Base-by-base conservation (phyloP, 2,797 vertebrate species). In the Aythya fuligula region DNA sequence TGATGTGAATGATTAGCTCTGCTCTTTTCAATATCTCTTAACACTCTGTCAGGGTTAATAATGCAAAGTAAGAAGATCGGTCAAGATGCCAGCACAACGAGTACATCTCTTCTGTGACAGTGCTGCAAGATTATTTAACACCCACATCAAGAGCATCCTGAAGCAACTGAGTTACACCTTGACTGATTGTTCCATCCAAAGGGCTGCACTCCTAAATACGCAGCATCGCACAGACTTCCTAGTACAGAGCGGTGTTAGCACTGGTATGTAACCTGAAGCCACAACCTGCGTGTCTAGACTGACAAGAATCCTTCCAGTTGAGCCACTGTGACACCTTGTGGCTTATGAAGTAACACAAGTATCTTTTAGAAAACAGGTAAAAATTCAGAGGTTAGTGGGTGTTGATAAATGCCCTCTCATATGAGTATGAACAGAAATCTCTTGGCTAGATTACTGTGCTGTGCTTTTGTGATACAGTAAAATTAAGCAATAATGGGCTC, bases 261-360 rank as follows among this genome's bases (percentile, higher is more conserved):
- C 58, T 41, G 69, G 62, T 65, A 6, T 2, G 86, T 87, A 96
- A 92, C 90, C 87, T 60, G 62, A 90, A 93, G 90, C 65, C 84
- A 81, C 86, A 87, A 77, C 70, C 62, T 90, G 87, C 9, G 19
- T 94, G 94, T 94, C 87, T 90, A 38, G 85, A 95, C 88, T 95
- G 94, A 88, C 93, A 94, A 95, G 67, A 88, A 76, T 94, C 64
- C 84, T 82, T 88, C 95, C 82, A n/a, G 6, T 24, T 86, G 94
- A 95, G 95, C 69, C 81, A 70, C 95, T 87, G 77, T 93, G 97
- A 96, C 93, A 94, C 88, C 90, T 93, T 64, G 94, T 92, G 94
- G 93, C 80, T 96, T 76, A 25, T 17, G 60, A 82, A 89, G 87
- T 87, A 83, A 62, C 62, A 36, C 8, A 41, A 43, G 53, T 67